These are phyloP conservation scores for Nilaparvata lugens DNA, from an alignment of 1,140 invertebrate genomes.

Conservation along the genomic window DNA sequence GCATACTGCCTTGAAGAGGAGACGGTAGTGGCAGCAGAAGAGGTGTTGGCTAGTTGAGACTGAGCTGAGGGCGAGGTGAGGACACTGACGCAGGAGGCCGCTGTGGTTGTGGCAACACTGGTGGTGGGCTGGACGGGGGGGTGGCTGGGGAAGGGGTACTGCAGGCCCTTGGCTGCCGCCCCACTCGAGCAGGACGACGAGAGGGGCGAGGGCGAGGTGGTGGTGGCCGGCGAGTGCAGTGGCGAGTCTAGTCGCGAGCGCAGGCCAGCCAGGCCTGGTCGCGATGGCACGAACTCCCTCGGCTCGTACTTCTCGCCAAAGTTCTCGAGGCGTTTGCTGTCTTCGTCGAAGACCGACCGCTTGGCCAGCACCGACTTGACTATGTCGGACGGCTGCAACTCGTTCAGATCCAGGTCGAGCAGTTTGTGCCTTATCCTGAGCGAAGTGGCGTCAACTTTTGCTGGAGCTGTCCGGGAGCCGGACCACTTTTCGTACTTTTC, in stretches of 20 bases:
- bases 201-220: slow-evolving; percentile 8
- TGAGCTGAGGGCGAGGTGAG: slow-evolving; percentile 15
- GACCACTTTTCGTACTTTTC: slow-evolving; percentile 90
- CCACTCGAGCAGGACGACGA: slow-evolving; percentile 30
- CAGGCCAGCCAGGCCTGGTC: slow-evolving; percentile 22
- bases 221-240: slow-evolving; percentile 20
- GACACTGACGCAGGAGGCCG: slow-evolving; percentile 6
- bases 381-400: slow-evolving; percentile 86
- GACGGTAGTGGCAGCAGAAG: slow-evolving; percentile 1
- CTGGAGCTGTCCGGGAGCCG: slow-evolving; percentile 49
- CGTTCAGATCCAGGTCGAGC: slow-evolving; percentile 60
- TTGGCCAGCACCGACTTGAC: slow-evolving; percentile 85
- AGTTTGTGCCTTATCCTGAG: slow-evolving; percentile 54
- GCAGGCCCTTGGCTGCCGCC: slow-evolving; percentile 49
- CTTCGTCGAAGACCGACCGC: slow-evolving; percentile 91
- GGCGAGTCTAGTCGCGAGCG: slow-evolving; percentile 23
- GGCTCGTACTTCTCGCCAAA: slow-evolving; percentile 79
- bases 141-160: slow-evolving; percentile 74
- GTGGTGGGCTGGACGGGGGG: slow-evolving; percentile 40
- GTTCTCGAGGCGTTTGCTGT: slow-evolving; percentile 85
- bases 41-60: too few species aligned
- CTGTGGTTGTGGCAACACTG: slow-evolving; percentile 16
- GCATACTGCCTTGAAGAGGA: slow-evolving; percentile 16
- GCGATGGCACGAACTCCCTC: slow-evolving; percentile 41
- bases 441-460: slow-evolving; percentile 45